A percentile compares a stretch with the other conserved stretches of the same genome.
Conservation (phyloP, 2,113 vertebrate species). For the Labeo rohita region DNA sequence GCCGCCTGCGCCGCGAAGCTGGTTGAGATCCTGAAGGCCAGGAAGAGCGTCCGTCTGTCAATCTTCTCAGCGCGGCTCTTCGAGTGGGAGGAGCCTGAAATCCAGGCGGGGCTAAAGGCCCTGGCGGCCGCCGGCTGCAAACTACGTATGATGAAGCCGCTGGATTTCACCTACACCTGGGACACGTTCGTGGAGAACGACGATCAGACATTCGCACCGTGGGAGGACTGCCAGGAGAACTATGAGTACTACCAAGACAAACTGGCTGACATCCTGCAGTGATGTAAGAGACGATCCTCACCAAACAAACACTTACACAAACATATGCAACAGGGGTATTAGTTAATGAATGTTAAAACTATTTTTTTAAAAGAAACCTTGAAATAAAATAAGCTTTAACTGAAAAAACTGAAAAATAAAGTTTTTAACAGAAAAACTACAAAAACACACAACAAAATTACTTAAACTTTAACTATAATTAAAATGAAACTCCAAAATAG, state of each 20-base stretch:
- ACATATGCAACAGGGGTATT: not conserved
- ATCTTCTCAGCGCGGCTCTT: slow-evolving; percentile 88
- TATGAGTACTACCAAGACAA: slow-evolving; percentile 91
- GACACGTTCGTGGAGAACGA: slow-evolving; percentile 93
- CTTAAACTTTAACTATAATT: too few species aligned
- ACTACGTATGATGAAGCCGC: slow-evolving; percentile 91
- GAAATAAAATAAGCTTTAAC: too few species aligned
- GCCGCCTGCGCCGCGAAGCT: slow-evolving; percentile 81
- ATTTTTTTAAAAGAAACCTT: too few species aligned
- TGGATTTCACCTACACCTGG: slow-evolving; percentile 93
- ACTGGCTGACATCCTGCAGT: slow-evolving; percentile 85
- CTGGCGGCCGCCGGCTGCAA: slow-evolving; percentile 86
- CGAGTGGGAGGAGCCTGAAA: slow-evolving; percentile 90
- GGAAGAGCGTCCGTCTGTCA: slow-evolving; percentile 80
- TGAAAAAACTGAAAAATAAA: too few species aligned
- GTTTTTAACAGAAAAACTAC: too few species aligned
- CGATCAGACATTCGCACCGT: slow-evolving; percentile 83
- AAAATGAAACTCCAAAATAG: too few species aligned
- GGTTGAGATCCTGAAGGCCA: slow-evolving; percentile 73
- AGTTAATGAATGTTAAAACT: too few species aligned
- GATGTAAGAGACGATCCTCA: slow-evolving; percentile 55
- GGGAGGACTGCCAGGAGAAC: slow-evolving; percentile 97
- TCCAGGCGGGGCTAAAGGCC: slow-evolving; percentile 80
- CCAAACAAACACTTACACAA: not conserved
- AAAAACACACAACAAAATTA: too few species aligned